Conservation (phyloP, 2,888 invertebrate genomes). For the Drosophila meridionalis region DNA sequence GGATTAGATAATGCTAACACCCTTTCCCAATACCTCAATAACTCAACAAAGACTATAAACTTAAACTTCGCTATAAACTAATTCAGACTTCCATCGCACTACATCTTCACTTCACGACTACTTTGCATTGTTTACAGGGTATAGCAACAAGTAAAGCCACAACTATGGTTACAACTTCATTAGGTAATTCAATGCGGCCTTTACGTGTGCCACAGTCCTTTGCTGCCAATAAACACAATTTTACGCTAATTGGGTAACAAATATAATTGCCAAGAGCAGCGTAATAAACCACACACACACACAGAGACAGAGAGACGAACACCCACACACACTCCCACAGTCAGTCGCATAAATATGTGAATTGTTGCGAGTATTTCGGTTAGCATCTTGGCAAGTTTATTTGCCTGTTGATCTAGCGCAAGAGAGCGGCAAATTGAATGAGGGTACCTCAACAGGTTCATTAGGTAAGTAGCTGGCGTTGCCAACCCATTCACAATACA, state of each 20-base stretch:
- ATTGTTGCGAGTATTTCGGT: constrained; percentile 46
- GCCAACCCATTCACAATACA: constrained; percentile 42
- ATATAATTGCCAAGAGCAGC: constrained; percentile 83
- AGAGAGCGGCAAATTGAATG: constrained; percentile 4
- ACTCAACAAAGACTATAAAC: no score
- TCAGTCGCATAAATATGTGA: constrained; percentile 45
- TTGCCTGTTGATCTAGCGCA: constrained; percentile 30
- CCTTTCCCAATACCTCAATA: no score
- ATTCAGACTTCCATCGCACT: no score
- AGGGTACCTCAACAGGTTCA: constrained; percentile 76
- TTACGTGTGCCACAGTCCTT: constrained; percentile 38
- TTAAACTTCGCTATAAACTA: no score
- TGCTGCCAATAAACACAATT: constrained; percentile 82
- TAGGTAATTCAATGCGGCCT: constrained; percentile 72
- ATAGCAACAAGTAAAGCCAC: constrained; percentile 41
- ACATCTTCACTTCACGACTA: no score
- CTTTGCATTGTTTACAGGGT: neutral
- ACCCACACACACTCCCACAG: constrained; percentile 42
- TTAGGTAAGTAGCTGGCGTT: constrained; percentile 65
- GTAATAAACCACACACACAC: constrained; percentile 75
- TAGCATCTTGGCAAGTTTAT: constrained; percentile 34
- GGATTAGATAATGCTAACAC: no score
- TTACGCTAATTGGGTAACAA: constrained; percentile 83
- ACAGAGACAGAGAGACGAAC: constrained; percentile 27
- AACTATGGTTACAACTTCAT: constrained; percentile 73